A percentile compares a stretch with the other conserved stretches of the same genome.
Evolutionary conservation across 2,113 vertebrate species (phyloP).

Genomic region (Microtus montanus): DNA sequence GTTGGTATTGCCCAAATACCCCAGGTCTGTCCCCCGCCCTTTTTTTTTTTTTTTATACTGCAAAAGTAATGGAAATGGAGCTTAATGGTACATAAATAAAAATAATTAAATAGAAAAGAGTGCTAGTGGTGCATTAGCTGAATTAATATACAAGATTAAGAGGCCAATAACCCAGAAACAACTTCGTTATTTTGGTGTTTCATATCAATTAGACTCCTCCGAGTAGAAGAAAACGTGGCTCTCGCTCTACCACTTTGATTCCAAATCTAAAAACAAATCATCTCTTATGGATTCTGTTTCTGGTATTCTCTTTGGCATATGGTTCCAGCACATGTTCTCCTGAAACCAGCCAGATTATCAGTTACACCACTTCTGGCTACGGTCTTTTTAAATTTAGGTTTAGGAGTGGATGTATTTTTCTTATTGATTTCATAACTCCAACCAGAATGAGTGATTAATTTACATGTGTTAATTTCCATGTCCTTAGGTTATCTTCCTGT

Average conservation of each 20-base stretch:
- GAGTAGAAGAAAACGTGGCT: not conserved
- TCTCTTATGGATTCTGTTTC: slow-evolving; percentile 34
- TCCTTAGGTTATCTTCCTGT: slow-evolving; percentile 47
- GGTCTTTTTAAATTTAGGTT: slow-evolving; percentile 62
- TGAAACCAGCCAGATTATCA: slow-evolving; percentile 23
- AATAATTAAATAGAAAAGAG: slow-evolving; percentile 82
- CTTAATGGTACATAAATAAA: slow-evolving; percentile 86
- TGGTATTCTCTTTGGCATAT: slow-evolving; percentile 32
- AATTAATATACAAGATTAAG: slow-evolving; percentile 84
- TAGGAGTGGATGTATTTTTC: slow-evolving; percentile 47
- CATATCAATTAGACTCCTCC: slow-evolving; percentile 74
- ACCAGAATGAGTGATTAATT: slow-evolving; percentile 57
- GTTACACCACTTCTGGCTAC: slow-evolving; percentile 36
- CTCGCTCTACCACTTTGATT: slow-evolving; percentile 60
- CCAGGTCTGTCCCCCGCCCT: slow-evolving; percentile 37
- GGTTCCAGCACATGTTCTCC: slow-evolving; percentile 61
- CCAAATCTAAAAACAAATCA: slow-evolving; percentile 62
- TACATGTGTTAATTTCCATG: slow-evolving; percentile 47
- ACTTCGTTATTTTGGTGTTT: slow-evolving; percentile 75
- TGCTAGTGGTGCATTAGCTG: slow-evolving; percentile 79
- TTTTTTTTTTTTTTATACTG: slow-evolving; percentile 41
- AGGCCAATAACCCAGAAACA: slow-evolving; percentile 81
- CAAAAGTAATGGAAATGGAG: slow-evolving; percentile 80
- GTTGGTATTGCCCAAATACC: slow-evolving; percentile 64
- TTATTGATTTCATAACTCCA: slow-evolving; percentile 56